phyloP scores from a whole-genome alignment of 2,113 vertebrate genomes.

The Morone saxatilis region DNA sequence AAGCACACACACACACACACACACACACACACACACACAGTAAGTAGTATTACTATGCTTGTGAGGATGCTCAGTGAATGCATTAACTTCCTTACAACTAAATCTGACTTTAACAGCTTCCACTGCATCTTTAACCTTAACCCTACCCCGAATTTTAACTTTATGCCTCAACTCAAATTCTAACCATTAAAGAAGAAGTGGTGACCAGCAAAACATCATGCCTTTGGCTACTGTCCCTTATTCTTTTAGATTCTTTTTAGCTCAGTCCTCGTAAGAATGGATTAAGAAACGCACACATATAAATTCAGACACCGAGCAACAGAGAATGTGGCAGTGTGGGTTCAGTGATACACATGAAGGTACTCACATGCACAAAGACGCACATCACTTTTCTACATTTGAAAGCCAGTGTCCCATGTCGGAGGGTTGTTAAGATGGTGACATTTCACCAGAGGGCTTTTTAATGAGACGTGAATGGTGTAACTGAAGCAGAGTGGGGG shows the following conservation, averaged over 20 bases:
- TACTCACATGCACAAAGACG: constrained; percentile 33
- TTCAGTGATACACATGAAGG: constrained; percentile 20
- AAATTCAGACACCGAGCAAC: neutral
- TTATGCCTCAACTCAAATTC: neutral
- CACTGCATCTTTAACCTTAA: neutral
- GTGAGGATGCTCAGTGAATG: constrained; percentile 25
- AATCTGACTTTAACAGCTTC: constrained; percentile 14
- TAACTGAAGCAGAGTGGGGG: constrained; percentile 37
- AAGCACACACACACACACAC: constrained; percentile 18
- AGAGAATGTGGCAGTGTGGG: constrained; percentile 25
- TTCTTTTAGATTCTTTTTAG: neutral
- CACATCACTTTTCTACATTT: constrained; percentile 54
- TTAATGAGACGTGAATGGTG: constrained; percentile 65
- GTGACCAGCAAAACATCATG: neutral
- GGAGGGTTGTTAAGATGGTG: constrained; percentile 60
- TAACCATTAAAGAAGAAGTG: neutral
- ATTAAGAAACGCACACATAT: neutral
- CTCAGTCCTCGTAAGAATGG: constrained; percentile 9
- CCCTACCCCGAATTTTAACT: constrained; percentile 4
- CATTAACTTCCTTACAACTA: constrained; percentile 15
- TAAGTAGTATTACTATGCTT: constrained; percentile 51
- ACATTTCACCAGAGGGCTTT: constrained; percentile 68
- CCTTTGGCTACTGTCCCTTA: neutral
- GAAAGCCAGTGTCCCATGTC: constrained; percentile 57
- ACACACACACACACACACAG: constrained; percentile 35